Evolutionary conservation across 1,140 invertebrate species (phyloP).

Genomic region (Drosophila paulistorum): DNA sequence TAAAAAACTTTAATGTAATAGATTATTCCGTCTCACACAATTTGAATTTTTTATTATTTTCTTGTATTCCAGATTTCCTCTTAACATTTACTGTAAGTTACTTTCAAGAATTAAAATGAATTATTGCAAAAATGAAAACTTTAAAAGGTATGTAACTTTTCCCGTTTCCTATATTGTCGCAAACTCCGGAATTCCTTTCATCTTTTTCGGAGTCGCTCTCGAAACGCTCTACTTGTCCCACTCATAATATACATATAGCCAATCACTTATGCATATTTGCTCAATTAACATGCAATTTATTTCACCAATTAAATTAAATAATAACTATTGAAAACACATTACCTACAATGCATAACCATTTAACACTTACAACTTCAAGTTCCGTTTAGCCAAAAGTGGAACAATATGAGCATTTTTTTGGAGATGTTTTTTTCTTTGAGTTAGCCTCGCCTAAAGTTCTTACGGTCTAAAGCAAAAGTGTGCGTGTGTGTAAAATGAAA

Average conservation of each 20-base stretch:
- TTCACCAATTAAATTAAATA: constrained; percentile 4
- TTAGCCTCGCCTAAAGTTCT: constrained; percentile 14
- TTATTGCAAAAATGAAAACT: too few species aligned
- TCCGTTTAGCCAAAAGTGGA: constrained; percentile 9
- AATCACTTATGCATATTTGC: constrained; percentile 6
- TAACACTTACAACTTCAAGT: constrained; percentile 5
- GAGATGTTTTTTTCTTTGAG: constrained; percentile 2
- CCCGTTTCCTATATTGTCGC: too few species aligned
- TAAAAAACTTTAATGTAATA: too few species aligned
- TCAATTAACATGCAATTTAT: constrained; percentile 1
- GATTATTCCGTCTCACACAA: too few species aligned
- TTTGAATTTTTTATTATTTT: too few species aligned
- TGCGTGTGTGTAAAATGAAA: constrained; percentile 22
- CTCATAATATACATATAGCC: neutral
- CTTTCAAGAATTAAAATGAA: too few species aligned
- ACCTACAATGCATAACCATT: constrained; percentile 8
- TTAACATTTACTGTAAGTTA: too few species aligned
- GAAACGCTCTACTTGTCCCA: neutral
- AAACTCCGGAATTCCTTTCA: too few species aligned
- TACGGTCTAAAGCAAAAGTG: constrained; percentile 27
- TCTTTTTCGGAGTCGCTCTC: too few species aligned
- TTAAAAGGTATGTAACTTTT: too few species aligned
- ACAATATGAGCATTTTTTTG: constrained; percentile 1
- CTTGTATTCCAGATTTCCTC: too few species aligned
- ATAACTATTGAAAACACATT: constrained; percentile 3